phyloP scores from a whole-genome alignment of 2,888 invertebrate species.

The Acleris sparsana region DNA sequence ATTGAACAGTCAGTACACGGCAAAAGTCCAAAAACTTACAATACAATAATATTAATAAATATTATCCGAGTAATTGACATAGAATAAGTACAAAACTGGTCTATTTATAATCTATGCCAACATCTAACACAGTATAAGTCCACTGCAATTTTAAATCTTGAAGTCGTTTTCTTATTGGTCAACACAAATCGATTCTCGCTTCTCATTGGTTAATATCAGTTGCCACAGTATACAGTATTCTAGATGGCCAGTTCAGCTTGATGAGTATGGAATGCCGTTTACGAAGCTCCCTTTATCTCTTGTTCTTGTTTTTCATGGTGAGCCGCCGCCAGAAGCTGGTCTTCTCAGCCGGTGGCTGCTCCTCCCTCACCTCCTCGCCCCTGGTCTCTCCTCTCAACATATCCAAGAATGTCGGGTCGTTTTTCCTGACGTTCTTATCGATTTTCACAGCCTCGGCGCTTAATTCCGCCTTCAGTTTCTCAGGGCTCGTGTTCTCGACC shows the following conservation, averaged over 20 bases:
- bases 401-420: conserved; percentile 86
- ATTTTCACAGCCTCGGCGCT: conserved; percentile 87
- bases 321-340: conserved; percentile 88
- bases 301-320: conserved; percentile 87
- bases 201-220: conserved; percentile 7
- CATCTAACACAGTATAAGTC: conserved; percentile 28
- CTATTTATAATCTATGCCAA: conserved; percentile 35
- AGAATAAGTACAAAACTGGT: conserved; percentile 38
- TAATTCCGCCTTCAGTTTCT: conserved; percentile 86
- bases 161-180: conserved; percentile 3
- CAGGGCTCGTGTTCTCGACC: conserved; percentile 87
- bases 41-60: conserved; percentile 34
- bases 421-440: conserved; percentile 78
- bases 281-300: conserved; percentile 79
- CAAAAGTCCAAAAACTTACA: conserved; percentile 30
- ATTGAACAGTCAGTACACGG: conserved; percentile 33
- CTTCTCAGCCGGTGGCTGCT: conserved; percentile 81
- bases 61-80: conserved; percentile 37
- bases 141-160: conserved; percentile 7
- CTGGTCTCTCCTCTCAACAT: conserved; percentile 86
- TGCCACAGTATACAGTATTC: conserved; percentile 25
- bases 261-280: conserved; percentile 59
- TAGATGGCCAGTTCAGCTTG: conserved; percentile 33
- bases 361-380: conserved; percentile 71
- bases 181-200: conserved; percentile 3